Base-by-base conservation (phyloP, 2,888 invertebrate species). In the Pteria penguin region DNA sequence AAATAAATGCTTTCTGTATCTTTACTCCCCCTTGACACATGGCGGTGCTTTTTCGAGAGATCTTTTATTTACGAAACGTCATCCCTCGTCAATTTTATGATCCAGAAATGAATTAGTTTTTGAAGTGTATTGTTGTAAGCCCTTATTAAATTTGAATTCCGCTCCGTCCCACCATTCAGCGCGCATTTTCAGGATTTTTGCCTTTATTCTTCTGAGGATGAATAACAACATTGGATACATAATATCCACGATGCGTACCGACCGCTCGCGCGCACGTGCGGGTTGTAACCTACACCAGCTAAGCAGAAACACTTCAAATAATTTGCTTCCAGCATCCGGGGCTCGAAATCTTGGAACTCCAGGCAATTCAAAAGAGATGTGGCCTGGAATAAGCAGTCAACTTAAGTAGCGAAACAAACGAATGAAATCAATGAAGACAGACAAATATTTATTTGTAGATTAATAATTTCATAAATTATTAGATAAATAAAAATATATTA, bases 261-360 rank as follows among this genome's bases (percentile, higher is more conserved):
- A 24, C 60, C 60, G 60, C 60, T 26, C 24, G 60, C 24, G 60
- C 60, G 60, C 60, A 60, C 60, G 60, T 60, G 60, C 60, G 60
- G 60, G 60, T 60, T 26, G 60, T 60, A 60, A 60, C 60, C 27
- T 60, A 60, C 29, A 60, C 60, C 60, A 29, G 27, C 29, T 22
- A 55, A 22, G 24, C 55, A 55, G n/a, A 22, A 24, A 24, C 29
- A 60, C 60, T 60, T 60, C 60, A 60, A 22, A 60, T 60, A 60
- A 60, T 26, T 60, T n/a, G n/a, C n/a, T n/a, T n/a, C n/a, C n/a
- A n/a, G n/a, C n/a, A n/a, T n/a, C n/a, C n/a, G n/a, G n/a, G n/a
- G n/a, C n/a, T n/a, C n/a, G n/a, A n/a, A n/a, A n/a, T n/a, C n/a
- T n/a, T n/a, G n/a, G n/a, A n/a, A n/a, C n/a, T n/a, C n/a, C n/a